Conservation (phyloP, 1,140 invertebrate species). For the Cherax quadricarinatus region DNA sequence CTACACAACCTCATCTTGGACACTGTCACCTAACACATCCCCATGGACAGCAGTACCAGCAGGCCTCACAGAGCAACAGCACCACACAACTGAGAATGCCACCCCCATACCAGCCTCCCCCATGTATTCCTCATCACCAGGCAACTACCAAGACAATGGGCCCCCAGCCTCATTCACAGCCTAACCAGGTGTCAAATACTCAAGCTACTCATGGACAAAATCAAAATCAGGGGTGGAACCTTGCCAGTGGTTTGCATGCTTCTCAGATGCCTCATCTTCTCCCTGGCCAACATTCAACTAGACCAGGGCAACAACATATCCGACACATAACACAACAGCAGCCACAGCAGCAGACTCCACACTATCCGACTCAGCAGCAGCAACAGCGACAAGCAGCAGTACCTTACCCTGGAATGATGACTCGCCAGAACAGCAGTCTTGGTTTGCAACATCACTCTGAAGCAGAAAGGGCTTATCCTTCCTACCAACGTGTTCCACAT, state of each 20-base stretch:
- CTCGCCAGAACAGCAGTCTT: slow-evolving; percentile 69
- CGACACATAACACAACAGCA: slow-evolving; percentile 41
- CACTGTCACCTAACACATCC: slow-evolving; percentile 29
- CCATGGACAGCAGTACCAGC: slow-evolving; percentile 42
- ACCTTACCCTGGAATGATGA: slow-evolving; percentile 69
- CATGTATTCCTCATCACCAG: slow-evolving; percentile 31
- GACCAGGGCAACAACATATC: slow-evolving; percentile 42
- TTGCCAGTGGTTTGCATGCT: slow-evolving; percentile 57
- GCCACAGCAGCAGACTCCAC: slow-evolving; percentile 8
- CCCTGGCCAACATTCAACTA: slow-evolving; percentile 39
- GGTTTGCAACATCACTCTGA: slow-evolving; percentile 54
- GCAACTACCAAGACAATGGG: slow-evolving; percentile 20
- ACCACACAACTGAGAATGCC: slow-evolving; percentile 58
- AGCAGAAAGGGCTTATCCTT: slow-evolving; percentile 61
- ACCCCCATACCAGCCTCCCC: slow-evolving; percentile 73
- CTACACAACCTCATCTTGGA: not conserved
- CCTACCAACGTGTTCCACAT: slow-evolving; percentile 70
- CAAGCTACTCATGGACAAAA: slow-evolving; percentile 23
- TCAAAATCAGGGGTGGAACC: slow-evolving; percentile 28
- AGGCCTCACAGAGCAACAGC: slow-evolving; percentile 3
- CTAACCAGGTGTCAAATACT: slow-evolving; percentile 33
- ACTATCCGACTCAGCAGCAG: slow-evolving; percentile 36
- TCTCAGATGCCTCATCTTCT: slow-evolving; percentile 61
- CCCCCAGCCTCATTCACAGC: slow-evolving; percentile 18
- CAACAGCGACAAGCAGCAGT: slow-evolving; percentile 19